Base-by-base conservation (phyloP, 2,888 invertebrate genomes). In the Hartigia nigra region DNA sequence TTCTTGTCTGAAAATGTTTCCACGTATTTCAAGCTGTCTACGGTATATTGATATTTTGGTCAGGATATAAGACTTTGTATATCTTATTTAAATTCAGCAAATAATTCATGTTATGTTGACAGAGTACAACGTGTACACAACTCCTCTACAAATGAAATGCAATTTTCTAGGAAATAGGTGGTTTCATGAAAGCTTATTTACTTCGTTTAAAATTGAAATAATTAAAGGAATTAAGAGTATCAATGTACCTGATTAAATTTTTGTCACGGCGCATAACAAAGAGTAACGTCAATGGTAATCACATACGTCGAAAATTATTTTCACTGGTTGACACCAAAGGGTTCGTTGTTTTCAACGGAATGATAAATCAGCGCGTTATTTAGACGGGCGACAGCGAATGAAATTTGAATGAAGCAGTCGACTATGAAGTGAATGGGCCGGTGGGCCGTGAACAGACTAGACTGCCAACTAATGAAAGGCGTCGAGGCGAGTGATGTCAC, bases 1-100 rank as follows among this genome's bases (percentile, higher is more conserved):
- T 93, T 97, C 97, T 92, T 96, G 95, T 90, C 96, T 95, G 89
- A 31, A 90, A 89, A 80, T 74, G 23, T 55, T 55, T 55, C 55
- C 55, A 55, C 23, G 23, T 23, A 55, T 55, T 9, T 55, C 55
- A 55, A 23, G 0, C 55, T 55, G 55, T 55, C 55, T 23, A 55
- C 5, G 55, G 23, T 55, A 23, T 55, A 55, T 55, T 55, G 23
- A 55, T 55, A 55, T 55, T 55, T 55, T 55, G 55, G 23, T 55
- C 23, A 55, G 23, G 55, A 23, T 55, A 23, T 23, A 55, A 55
- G 23, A 55, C 55, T 55, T 9, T 55, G 55, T 55, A 4, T 55
- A 9, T 55, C 55, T 9, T 0, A 55, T 23, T 55, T 0, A 55
- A 55, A 55, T 23, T 55, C 23, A 2, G 23, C 23, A 55, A 23